These are phyloP conservation scores for Herpailurus yagouaroundi DNA, from an alignment of 2,113 vertebrate species.

Conservation along the genomic window DNA sequence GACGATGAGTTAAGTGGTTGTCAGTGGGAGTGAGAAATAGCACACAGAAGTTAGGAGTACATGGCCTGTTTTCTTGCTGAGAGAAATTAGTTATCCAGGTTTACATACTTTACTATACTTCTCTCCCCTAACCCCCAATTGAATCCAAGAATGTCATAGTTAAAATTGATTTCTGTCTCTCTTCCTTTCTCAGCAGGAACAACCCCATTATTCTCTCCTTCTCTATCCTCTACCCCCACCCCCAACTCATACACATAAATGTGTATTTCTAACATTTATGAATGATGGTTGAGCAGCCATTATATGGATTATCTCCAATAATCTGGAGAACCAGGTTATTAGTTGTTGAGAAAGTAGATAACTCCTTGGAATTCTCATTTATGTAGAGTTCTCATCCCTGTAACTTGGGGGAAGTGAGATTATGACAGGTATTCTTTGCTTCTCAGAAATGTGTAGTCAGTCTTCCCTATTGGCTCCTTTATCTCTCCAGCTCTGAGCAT, in stretches of 20 bases:
- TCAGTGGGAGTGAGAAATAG: slow-evolving; percentile 1
- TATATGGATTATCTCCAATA: slow-evolving; percentile 21
- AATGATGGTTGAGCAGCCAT: slow-evolving; percentile 72
- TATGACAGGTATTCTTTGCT: slow-evolving; percentile 75
- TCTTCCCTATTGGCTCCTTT: slow-evolving; percentile 67
- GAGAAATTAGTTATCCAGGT: slow-evolving; percentile 55
- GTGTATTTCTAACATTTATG: slow-evolving; percentile 80
- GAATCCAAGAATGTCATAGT: slow-evolving; percentile 57
- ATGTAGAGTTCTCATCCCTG: slow-evolving; percentile 77
- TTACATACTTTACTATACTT: slow-evolving; percentile 48
- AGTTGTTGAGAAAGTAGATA: slow-evolving; percentile 80
- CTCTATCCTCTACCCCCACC: neutral
- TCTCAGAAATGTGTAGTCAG: slow-evolving; percentile 76
- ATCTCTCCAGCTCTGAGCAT: slow-evolving; percentile 75
- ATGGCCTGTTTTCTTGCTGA: neutral
- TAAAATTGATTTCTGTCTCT: slow-evolving; percentile 69
- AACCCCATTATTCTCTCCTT: slow-evolving; percentile 64
- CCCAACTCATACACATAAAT: slow-evolving; percentile 22
- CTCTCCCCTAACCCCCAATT: neutral
- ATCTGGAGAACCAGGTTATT: slow-evolving; percentile 67
- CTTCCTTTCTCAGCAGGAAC: slow-evolving; percentile 68
- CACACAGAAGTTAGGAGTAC: neutral
- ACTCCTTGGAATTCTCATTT: slow-evolving; percentile 80
- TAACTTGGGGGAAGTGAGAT: slow-evolving; percentile 72
- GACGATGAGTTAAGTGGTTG: neutral